Base-by-base conservation (phyloP, 2,797 vertebrate genomes). In the Decapterus maruadsi region DNA sequence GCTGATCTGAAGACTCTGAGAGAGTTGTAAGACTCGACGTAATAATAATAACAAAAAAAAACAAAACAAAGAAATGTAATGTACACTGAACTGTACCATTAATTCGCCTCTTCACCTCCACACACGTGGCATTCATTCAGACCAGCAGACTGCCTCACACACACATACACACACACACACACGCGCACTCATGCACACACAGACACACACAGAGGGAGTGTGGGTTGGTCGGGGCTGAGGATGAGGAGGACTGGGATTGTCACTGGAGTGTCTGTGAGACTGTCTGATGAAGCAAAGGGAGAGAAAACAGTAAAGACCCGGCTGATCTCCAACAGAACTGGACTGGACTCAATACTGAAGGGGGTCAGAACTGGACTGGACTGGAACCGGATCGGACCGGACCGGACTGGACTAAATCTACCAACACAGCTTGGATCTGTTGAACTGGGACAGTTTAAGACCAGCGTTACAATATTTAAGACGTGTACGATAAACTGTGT, bases 171-270 rank as follows among this genome's bases (percentile, higher is more conserved):
- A 6, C 68, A 45, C 61, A 60, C 58, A 46, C 20, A 34, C 71
- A 60, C 58, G 43, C 20, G 29, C 71, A 14, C 31, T 48, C 55
- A 11, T 61, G 53, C 48, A 43, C 42, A 20, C 68, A 60, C 60
- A 38, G 80, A 20, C 72, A 26, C 65, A 58, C 64, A 76, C 60
- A 78, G 69, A 72, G 55, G 56, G 59, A 59, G 68, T 62, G 57
- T 50, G 42, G 50, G 71, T 83, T 73, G 59, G 62, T 54, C n/a
- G 60, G 72, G 84, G 77, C 65, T 51, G 53, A 71, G 81, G 0
- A 65, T 63, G 82, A 83, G 84, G 82, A 82, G 84, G 67, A 54
- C 59, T 81, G 89, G 92, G 92, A 94, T 93, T 94, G 92, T 94
- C 94, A 90, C 88, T 76, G 81, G 87, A 90, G 88, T 88, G 81